A percentile compares a stretch with the other conserved stretches of the same genome.
Conservation (phyloP, 1,140 invertebrate genomes). For the Drosophila melanica region DNA sequence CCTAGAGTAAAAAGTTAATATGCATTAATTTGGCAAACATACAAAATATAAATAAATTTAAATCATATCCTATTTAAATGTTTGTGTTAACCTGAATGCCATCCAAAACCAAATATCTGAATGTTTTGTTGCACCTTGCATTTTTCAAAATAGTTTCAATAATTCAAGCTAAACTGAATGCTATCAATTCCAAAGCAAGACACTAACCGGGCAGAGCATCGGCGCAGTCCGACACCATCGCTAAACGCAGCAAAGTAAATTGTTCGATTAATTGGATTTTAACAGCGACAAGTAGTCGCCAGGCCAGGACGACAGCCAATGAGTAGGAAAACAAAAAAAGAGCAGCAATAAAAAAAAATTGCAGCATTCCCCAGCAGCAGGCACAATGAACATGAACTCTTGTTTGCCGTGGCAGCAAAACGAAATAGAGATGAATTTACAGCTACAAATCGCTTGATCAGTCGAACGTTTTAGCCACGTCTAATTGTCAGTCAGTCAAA, state of each 20-base stretch:
- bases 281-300: slow-evolving; percentile 82
- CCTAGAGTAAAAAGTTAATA: neutral
- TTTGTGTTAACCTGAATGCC: neutral
- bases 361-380: slow-evolving; percentile 47
- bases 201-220: slow-evolving; percentile 9
- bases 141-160: slow-evolving; percentile 10
- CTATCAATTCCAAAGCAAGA: slow-evolving; percentile 47
- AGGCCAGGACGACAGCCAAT: slow-evolving; percentile 45
- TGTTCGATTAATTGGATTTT: slow-evolving; percentile 84
- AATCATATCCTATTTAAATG: neutral
- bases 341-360: slow-evolving; percentile 23
- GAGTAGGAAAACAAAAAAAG: slow-evolving; percentile 52
- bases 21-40: too few species aligned
- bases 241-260: slow-evolving; percentile 83
- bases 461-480: slow-evolving; percentile 81
- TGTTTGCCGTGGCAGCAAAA: slow-evolving; percentile 46
- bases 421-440: slow-evolving; percentile 83
- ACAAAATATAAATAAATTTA: neutral
- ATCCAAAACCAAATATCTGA: neutral
- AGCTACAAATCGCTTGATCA: slow-evolving; percentile 84
- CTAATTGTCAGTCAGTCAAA: slow-evolving; percentile 80
- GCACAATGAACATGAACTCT: slow-evolving; percentile 60
- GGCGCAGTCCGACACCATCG: slow-evolving; percentile 64
- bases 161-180: slow-evolving; percentile 12
- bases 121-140: neutral